Percentiles rank a stretch among this genome's conserved stretches.
These are phyloP conservation scores for Penaeus indicus DNA, from an alignment of 1,140 invertebrate genomes.

Conservation along the genomic window DNA sequence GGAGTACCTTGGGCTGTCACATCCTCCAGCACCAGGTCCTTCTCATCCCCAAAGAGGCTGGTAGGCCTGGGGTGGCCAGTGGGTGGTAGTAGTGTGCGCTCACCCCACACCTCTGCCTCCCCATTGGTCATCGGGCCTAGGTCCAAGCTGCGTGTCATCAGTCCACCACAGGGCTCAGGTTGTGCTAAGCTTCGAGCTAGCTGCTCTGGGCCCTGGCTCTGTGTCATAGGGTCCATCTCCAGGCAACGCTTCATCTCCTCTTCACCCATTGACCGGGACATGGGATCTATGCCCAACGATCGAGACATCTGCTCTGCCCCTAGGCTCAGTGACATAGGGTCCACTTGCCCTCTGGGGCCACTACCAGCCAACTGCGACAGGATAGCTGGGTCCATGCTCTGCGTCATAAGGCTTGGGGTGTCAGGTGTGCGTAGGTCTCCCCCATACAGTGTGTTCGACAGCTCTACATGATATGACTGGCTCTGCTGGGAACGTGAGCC, in stretches of 20 bases:
- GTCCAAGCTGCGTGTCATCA: slow-evolving; percentile 69
- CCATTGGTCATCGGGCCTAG: slow-evolving; percentile 68
- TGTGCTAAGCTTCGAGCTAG: slow-evolving; percentile 56
- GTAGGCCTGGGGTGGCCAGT: slow-evolving; percentile 50
- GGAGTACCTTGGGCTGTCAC: slow-evolving; percentile 53
- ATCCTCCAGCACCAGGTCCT: slow-evolving; percentile 51
- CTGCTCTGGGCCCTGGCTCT: slow-evolving; percentile 64
- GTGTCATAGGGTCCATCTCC: slow-evolving; percentile 62
- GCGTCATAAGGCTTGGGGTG: slow-evolving; percentile 74
- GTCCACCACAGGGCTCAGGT: neutral
- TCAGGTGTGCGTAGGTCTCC: slow-evolving; percentile 66
- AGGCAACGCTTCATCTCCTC: slow-evolving; percentile 57
- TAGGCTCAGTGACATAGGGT: slow-evolving; percentile 60
- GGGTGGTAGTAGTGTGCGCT: slow-evolving; percentile 53
- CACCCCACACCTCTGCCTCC: slow-evolving; percentile 64
- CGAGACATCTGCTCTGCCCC: slow-evolving; percentile 62
- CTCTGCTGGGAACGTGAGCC: slow-evolving; percentile 26
- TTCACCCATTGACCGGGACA: slow-evolving; percentile 61
- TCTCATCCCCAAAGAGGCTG: slow-evolving; percentile 59
- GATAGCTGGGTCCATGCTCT: slow-evolving; percentile 77
- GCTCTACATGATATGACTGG: slow-evolving; percentile 67
- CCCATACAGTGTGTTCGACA: slow-evolving; percentile 67
- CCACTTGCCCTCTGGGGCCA: neutral
- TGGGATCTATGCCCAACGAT: slow-evolving; percentile 36
- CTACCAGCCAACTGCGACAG: slow-evolving; percentile 58